phyloP scores from a whole-genome alignment of 2,888 invertebrate genomes.

The Dynastes hyllus region DNA sequence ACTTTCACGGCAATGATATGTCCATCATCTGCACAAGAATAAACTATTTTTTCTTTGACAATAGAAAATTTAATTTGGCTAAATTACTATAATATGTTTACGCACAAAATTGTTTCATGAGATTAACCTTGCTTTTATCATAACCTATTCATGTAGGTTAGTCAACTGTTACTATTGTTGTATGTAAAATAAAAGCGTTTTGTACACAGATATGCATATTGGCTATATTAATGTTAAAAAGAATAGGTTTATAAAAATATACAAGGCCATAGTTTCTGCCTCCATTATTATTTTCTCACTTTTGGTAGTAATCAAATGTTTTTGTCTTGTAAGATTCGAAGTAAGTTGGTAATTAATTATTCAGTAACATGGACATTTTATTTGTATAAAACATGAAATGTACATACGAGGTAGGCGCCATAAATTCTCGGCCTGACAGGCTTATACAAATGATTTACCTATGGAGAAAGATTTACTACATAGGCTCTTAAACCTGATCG shows the following conservation, averaged over 20 bases:
- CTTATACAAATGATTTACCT: too few relatives aligned
- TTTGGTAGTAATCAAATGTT: too few relatives aligned
- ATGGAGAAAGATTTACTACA: too few relatives aligned
- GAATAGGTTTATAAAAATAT: constrained; percentile 1
- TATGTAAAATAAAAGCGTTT: constrained; percentile 17
- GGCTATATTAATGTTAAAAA: not conserved
- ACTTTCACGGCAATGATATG: not conserved
- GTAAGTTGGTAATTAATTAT: too few relatives aligned
- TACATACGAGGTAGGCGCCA: too few relatives aligned
- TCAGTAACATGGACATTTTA: too few relatives aligned
- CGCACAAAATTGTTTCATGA: constrained; percentile 27
- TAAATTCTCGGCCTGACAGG: too few relatives aligned
- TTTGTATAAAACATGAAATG: too few relatives aligned
- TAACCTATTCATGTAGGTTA: constrained; percentile 24
- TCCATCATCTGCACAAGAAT: not conserved
- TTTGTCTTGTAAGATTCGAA: too few relatives aligned
- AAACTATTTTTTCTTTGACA: constrained; percentile 18
- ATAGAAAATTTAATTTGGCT: constrained; percentile 29
- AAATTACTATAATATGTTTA: constrained; percentile 37
- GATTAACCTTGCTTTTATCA: constrained; percentile 39
- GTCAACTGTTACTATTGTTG: constrained; percentile 32
- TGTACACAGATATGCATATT: constrained; percentile 1
- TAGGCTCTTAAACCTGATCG: too few relatives aligned
- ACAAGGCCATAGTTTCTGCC: constrained; percentile 5
- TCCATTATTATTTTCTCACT: not conserved